These are phyloP conservation scores for Sympetrum striolatum DNA, from an alignment of 2,888 invertebrate species.

Conservation along the genomic window DNA sequence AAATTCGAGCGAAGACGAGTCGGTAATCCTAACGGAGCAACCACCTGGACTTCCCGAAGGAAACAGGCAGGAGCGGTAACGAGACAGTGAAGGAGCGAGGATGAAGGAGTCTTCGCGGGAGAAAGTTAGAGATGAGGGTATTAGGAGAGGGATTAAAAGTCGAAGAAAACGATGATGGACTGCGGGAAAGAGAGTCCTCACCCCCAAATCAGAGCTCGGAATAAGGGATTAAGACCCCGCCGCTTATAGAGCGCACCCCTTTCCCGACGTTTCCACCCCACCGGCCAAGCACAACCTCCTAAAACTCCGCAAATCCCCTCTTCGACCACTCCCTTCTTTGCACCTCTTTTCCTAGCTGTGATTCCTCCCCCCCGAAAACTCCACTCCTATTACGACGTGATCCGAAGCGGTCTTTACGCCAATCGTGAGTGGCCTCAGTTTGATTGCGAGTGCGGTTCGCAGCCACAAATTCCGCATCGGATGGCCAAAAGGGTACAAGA, in stretches of 20 bases:
- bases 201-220: not conserved
- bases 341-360: not conserved
- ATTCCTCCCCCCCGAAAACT: not conserved
- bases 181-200: not conserved
- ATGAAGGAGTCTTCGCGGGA: not conserved
- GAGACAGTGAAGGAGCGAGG: not conserved
- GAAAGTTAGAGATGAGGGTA: not conserved
- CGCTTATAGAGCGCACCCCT: not conserved
- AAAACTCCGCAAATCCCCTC: not conserved
- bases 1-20: not conserved
- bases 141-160: not conserved
- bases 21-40: not conserved
- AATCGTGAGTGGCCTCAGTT: constrained; percentile 8
- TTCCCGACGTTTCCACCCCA: not conserved
- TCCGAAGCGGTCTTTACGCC: constrained; percentile 7
- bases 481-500: constrained; percentile 36
- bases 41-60: not conserved
- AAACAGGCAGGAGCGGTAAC: not conserved
- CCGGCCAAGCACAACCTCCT: not conserved
- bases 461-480: constrained; percentile 38
- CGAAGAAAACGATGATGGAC: not conserved
- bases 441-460: constrained; percentile 35
- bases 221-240: not conserved
- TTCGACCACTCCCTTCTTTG: not conserved
- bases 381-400: not conserved